phyloP scores from a whole-genome alignment of 2,797 vertebrate species.

The Catharus ustulatus region DNA sequence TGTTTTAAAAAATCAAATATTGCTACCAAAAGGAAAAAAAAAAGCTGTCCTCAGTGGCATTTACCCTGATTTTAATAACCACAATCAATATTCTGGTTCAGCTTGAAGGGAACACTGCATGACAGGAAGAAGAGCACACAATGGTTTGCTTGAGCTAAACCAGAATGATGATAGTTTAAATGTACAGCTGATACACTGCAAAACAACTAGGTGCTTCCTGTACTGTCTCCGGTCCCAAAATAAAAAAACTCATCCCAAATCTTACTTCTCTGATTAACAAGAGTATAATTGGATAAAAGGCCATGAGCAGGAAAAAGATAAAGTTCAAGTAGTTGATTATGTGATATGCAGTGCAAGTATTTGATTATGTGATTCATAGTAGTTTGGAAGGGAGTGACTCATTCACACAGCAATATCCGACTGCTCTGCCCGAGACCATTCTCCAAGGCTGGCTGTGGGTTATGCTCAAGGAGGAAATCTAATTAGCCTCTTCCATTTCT shows the following conservation, averaged over 20 bases:
- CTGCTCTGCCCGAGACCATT: not conserved
- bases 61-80: slow-evolving; percentile 15
- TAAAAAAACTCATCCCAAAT: slow-evolving; percentile 56
- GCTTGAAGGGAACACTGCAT: not conserved
- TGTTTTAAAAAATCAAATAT: slow-evolving; percentile 34
- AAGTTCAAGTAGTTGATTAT: slow-evolving; percentile 67
- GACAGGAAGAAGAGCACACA: not conserved
- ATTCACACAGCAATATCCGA: slow-evolving; percentile 48
- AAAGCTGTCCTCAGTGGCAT: not conserved
- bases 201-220: slow-evolving; percentile 23
- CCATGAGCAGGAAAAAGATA: slow-evolving; percentile 68
- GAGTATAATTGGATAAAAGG: slow-evolving; percentile 69
- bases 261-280: slow-evolving; percentile 64
- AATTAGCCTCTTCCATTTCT: slow-evolving; percentile 28
- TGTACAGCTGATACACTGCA: not conserved
- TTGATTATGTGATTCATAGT: slow-evolving; percentile 70
- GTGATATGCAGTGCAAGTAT: slow-evolving; percentile 65
- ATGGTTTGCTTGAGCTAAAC: not conserved
- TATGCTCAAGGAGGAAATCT: slow-evolving; percentile 21
- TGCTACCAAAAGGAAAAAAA: not conserved
- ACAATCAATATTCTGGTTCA: slow-evolving; percentile 41
- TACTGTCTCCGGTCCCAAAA: slow-evolving; percentile 15
- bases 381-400: slow-evolving; percentile 54
- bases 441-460: not conserved
- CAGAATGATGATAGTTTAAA: slow-evolving; percentile 11